These are phyloP conservation scores for Germaria angustata DNA, from an alignment of 2,888 invertebrate genomes.

Conservation along the genomic window DNA sequence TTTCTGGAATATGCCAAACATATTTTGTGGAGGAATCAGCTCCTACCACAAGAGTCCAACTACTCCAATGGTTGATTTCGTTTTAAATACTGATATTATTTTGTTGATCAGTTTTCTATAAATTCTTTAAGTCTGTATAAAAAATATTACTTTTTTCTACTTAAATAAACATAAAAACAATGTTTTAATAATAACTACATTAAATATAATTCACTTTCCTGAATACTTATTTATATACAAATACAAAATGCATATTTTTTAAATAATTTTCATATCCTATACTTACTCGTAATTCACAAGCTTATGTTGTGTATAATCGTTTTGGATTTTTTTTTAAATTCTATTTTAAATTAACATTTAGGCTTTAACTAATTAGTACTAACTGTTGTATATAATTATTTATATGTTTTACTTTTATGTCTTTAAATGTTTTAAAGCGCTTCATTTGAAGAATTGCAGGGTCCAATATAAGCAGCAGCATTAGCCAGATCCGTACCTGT, in stretches of 20 bases:
- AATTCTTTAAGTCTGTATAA: conserved; percentile 60
- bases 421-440: conserved; percentile 73
- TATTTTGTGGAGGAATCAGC: too few species aligned
- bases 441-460: conserved; percentile 83
- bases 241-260: conserved; percentile 55
- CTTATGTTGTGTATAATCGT: too few species aligned
- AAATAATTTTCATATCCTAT: conserved; percentile 59
- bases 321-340: background rate
- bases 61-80: conserved; percentile 58
- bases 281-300: too few species aligned
- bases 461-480: conserved; percentile 78
- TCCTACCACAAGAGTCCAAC: too few species aligned
- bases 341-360: conserved; percentile 38
- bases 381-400: conserved; percentile 15
- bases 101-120: conserved; percentile 16
- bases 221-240: conserved; percentile 40
- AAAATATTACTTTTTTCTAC: conserved; percentile 64
- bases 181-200: conserved; percentile 38
- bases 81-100: conserved; percentile 32
- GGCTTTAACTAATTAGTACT: conserved; percentile 18
- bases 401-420: background rate
- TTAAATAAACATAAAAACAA: conserved; percentile 59
- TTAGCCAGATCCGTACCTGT: conserved; percentile 66
- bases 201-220: background rate
- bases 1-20: too few species aligned